Evolutionary conservation across 2,113 vertebrate genomes (phyloP), one percentile per base, ranked within the genome.

Genomic region (Istiophorus platypterus): DNA sequence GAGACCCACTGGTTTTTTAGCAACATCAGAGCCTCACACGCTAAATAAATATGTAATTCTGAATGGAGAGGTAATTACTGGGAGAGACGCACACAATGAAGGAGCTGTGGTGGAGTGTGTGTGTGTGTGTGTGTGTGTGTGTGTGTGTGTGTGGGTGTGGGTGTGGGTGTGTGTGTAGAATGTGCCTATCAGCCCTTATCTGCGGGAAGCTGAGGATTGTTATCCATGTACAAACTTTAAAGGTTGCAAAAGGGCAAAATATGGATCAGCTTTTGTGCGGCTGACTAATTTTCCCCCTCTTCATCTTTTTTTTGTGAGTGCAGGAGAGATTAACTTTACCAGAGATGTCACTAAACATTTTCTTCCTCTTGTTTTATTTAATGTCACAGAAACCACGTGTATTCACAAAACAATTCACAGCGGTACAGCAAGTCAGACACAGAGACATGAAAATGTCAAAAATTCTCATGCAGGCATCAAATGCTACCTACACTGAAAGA

Each of bases 181-280:
- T 83, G 87, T 89, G 68, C 78, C 64, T 72, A 62, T 82, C 79
- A 76, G 58, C 42, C 79, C 13, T 37, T 78, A 57, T 83, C 71
- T 78, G 24, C 15, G 26, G 18, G 61, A 62, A 67, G 81, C 56
- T 54, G 65, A 62, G 63, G 83, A 91, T 85, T 26, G 24, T 76
- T 81, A 88, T 87, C 84, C 42, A 27, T 47, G 37, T 70, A 84
- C 74, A 85, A 72, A 86, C 54, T 74, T 78, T 77, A 90, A 92
- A 94, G 92, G 90, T 93, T 90, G 76, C 73, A 82, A 91, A 94
- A 93, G 91, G 92, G 90, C 80, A 89, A 49, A 82, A 37, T 18
- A 9, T 67, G 72, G 27, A 26, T 37, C 52, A 17, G 76, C 78
- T 74, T 88, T 88, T 86, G 76, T 89, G 62, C 3, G 2, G 9